Percentiles rank a stretch among this genome's conserved stretches.
phyloP scores from a whole-genome alignment of 2,113 vertebrate species.

The Climacteris rufus region DNA sequence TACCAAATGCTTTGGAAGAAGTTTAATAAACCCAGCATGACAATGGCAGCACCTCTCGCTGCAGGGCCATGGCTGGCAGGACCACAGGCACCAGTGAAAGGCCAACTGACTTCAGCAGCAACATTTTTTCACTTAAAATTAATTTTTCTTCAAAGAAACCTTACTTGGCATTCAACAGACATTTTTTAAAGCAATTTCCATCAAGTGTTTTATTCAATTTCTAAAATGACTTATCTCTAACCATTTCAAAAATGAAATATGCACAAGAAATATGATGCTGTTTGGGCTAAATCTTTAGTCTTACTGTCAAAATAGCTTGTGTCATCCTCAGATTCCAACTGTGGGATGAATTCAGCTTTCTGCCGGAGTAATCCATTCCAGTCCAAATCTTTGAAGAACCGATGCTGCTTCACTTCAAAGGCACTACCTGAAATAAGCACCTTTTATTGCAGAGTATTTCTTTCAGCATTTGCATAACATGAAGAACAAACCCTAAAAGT shows the following conservation, averaged over 20 bases:
- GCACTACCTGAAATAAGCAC: conserved; percentile 80
- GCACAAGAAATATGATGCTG: neutral
- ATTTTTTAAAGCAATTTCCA: neutral
- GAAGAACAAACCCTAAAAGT: neutral
- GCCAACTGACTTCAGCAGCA: neutral
- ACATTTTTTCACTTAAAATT: neutral
- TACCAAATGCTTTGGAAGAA: conserved; percentile 3
- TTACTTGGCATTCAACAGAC: neutral
- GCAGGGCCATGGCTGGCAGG: neutral
- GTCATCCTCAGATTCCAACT: conserved; percentile 96
- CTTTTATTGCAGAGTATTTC: conserved; percentile 15
- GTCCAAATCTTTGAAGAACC: conserved; percentile 91
- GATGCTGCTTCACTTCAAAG: conserved; percentile 93
- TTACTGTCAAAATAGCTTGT: conserved; percentile 99
- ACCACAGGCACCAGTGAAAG: neutral
- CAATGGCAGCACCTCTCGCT: neutral
- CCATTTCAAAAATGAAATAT: neutral
- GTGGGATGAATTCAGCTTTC: conserved; percentile 97
- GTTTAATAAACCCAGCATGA: neutral
- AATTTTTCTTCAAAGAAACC: neutral
- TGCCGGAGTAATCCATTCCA: conserved; percentile 97
- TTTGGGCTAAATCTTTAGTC: neutral
- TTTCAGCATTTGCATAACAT: neutral
- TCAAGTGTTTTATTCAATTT: neutral
- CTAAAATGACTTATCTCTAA: neutral